Evolutionary conservation across 2,797 vertebrate genomes (phyloP), one percentile per base, ranked within the genome.

Genomic region (Onychomys torridus): DNA sequence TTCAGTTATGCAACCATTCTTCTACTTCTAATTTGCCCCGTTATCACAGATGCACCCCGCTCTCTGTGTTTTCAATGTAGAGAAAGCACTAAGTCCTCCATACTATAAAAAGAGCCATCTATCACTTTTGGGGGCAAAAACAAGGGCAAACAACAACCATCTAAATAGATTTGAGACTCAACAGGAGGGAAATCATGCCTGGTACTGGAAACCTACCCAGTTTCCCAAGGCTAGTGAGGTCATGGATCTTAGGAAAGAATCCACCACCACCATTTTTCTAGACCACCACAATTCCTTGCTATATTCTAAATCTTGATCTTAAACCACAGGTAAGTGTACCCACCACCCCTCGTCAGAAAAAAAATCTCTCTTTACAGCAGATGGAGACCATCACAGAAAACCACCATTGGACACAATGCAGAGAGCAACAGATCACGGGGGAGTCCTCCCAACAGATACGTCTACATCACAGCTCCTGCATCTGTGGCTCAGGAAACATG

Each of bases 61-160:
- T 81, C 84, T 76, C 65, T 40, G 69, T 55, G 57, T 46, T 92
- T 86, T 61, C 6, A 86, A 12, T 13, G 82, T 10, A 81, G 6
- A 89, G 7, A 75, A 79, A 76, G n/a, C 4, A 89, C 89, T 87
- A 52, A 65, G 21, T 67, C 83, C 82, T 59, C n/a, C 69, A 6
- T 4, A 77, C 75, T 49, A 32, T 6, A 25, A 27, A 87, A 96
- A 96, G 73, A 92, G 43, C 57, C 79, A 59, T 57, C 77, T 86
- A 76, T 59, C 78, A 52, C 40, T 43, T 59, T n/a, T 65, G 32
- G 46, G 37, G 82, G 87, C 27, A 87, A 82, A 96, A 69, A 82
- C 27, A 93, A 86, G 29, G 17, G 2, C 11, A 75, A 69, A 55
- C 21, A 69, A 52, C 49, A 86, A 11, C 6, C 1, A 0, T 52